A percentile compares a stretch with the other conserved stretches of the same genome.
Evolutionary conservation across 37 sponge, comb jelly and placozoan genomes (phyloP).

Genomic region (Amphimedon queenslandica): DNA sequence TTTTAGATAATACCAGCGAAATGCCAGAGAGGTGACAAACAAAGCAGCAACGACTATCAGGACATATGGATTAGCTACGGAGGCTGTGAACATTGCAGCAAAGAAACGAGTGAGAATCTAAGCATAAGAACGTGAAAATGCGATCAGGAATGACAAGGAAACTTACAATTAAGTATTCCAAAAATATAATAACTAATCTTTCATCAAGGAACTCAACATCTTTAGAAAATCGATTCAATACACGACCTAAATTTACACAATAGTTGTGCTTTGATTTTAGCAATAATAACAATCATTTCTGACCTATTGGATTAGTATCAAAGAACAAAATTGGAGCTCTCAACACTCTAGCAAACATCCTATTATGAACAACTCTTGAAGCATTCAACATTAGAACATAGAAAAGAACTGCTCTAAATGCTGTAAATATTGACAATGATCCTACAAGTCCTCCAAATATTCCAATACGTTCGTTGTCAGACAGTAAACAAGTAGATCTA

Average conservation of each 20-base stretch:
- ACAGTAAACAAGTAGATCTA: too few relatives aligned
- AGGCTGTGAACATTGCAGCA: conserved; percentile 8
- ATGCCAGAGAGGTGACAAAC: neutral
- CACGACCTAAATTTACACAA: too few relatives aligned
- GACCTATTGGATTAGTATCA: too few relatives aligned
- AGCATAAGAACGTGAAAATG: neutral
- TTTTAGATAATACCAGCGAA: conserved; percentile 22
- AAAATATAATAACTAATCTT: neutral
- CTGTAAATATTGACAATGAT: too few relatives aligned
- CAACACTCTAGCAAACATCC: conserved; percentile 14
- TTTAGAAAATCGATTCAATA: too few relatives aligned
- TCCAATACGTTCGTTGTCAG: too few relatives aligned
- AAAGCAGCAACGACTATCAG: conserved; percentile 10
- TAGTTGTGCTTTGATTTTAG: too few relatives aligned
- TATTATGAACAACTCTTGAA: conserved; percentile 12
- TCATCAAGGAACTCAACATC: conserved; percentile 18
- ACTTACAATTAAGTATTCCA: conserved; percentile 9
- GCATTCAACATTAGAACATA: neutral
- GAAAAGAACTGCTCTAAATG: neutral
- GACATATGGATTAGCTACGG: conserved; percentile 5
- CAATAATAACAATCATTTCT: conserved; percentile 19
- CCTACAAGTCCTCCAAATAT: too few relatives aligned
- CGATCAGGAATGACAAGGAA: neutral
- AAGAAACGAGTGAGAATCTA: neutral
- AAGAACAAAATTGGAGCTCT: conserved; percentile 11